A percentile compares a stretch with the other conserved stretches of the same genome.
These are phyloP conservation scores for Scomber colias DNA, from an alignment of 2,113 vertebrate genomes.

Conservation along the genomic window DNA sequence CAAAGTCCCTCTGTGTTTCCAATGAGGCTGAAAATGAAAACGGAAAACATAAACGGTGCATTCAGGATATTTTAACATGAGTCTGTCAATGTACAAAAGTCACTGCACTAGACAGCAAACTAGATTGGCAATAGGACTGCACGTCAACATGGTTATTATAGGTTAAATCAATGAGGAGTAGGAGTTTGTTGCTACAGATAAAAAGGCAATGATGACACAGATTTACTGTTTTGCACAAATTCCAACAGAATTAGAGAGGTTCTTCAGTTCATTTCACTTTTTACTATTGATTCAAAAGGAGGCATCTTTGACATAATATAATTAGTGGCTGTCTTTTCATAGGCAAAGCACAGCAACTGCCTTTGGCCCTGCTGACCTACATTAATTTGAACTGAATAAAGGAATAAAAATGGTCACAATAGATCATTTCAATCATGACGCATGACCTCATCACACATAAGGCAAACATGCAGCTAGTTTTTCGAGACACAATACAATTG, in stretches of 20 bases:
- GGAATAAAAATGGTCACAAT: no score
- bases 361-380: no score
- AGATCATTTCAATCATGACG: no score
- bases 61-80: conserved; percentile 6
- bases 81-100: background rate
- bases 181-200: conserved; percentile 9
- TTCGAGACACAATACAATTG: background rate
- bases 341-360: no score
- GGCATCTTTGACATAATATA: no score
- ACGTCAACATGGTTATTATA: background rate
- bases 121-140: background rate
- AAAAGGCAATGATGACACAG: background rate
- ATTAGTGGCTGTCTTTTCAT: no score
- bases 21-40: conserved; percentile 34
- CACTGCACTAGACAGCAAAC: no score
- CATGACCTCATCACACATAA: no score
- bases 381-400: no score
- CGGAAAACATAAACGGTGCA: background rate
- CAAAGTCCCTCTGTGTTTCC: background rate
- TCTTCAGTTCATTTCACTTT: no score
- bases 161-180: background rate
- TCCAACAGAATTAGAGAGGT: background rate
- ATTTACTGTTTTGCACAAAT: background rate
- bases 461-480: no score
- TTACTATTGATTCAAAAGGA: no score